Conservation (phyloP, 2,113 vertebrate species). For the Axis porcinus region DNA sequence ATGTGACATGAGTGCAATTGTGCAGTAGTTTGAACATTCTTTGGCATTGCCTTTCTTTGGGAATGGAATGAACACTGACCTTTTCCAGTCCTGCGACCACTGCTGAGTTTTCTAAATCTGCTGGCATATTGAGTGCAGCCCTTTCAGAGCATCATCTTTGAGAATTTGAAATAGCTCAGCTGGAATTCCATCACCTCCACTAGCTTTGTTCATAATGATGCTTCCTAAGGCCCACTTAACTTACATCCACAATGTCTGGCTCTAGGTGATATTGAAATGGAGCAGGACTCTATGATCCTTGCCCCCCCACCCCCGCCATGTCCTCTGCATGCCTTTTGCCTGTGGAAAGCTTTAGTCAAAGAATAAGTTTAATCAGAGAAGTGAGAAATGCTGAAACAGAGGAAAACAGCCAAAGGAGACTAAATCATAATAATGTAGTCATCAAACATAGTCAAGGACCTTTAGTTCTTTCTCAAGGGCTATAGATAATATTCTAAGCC, state of each 20-base stretch:
- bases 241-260: not conserved
- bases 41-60: not conserved
- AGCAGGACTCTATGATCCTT: not conserved
- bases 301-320: not conserved
- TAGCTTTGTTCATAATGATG: not conserved
- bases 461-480: not conserved
- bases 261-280: not conserved
- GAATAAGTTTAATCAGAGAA: not conserved
- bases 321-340: not conserved
- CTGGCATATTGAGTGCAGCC: not conserved
- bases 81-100: not conserved
- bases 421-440: not conserved
- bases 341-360: not conserved
- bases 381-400: not conserved
- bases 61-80: not conserved
- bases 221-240: not conserved
- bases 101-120: not conserved
- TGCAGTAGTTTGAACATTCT: rapidly evolving
- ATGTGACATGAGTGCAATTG: not conserved
- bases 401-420: not conserved
- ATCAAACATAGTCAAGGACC: not conserved
- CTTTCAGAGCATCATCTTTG: not conserved
- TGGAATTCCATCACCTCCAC: not conserved
- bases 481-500: not conserved
- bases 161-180: not conserved